Evolutionary conservation across 2,888 invertebrate genomes (phyloP).

Genomic region (Cheilosia impressa): DNA sequence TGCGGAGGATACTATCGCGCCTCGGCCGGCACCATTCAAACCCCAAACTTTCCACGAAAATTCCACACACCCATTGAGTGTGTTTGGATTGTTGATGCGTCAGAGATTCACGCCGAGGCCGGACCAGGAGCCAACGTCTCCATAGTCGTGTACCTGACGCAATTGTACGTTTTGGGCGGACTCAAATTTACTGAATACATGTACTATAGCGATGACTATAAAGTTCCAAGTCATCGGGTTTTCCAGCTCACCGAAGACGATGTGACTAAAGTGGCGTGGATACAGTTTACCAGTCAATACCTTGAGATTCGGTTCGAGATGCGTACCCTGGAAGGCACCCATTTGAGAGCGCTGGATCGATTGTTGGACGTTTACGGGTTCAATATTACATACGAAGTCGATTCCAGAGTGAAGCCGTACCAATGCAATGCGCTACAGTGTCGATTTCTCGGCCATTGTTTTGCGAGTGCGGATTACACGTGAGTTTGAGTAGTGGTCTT

Average conservation of each 20-base stretch:
- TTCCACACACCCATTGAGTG: slow-evolving; percentile 93
- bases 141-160: slow-evolving; percentile 94
- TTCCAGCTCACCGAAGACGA: slow-evolving; percentile 90
- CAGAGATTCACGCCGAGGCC: slow-evolving; percentile 84
- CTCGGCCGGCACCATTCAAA: slow-evolving; percentile 89
- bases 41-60: slow-evolving; percentile 92
- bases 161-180: slow-evolving; percentile 92
- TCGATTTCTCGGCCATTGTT: slow-evolving; percentile 93
- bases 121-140: slow-evolving; percentile 85
- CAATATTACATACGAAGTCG: slow-evolving; percentile 95
- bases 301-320: slow-evolving; percentile 91
- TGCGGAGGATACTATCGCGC: slow-evolving; percentile 89
- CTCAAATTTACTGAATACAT: slow-evolving; percentile 90
- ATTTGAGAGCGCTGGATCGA: slow-evolving; percentile 91
- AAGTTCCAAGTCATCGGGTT: slow-evolving; percentile 87
- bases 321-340: slow-evolving; percentile 90
- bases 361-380: slow-evolving; percentile 95
- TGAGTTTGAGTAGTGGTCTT: slow-evolving; percentile 88
- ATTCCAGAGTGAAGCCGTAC: slow-evolving; percentile 84
- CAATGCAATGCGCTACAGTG: slow-evolving; percentile 92
- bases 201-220: slow-evolving; percentile 89
- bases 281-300: slow-evolving; percentile 88
- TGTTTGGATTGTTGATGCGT: slow-evolving; percentile 94
- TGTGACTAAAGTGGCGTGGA: slow-evolving; percentile 87
- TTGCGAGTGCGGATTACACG: slow-evolving; percentile 89